Conservation (phyloP, 2,797 vertebrate species). For the Heterohyrax brucei region DNA sequence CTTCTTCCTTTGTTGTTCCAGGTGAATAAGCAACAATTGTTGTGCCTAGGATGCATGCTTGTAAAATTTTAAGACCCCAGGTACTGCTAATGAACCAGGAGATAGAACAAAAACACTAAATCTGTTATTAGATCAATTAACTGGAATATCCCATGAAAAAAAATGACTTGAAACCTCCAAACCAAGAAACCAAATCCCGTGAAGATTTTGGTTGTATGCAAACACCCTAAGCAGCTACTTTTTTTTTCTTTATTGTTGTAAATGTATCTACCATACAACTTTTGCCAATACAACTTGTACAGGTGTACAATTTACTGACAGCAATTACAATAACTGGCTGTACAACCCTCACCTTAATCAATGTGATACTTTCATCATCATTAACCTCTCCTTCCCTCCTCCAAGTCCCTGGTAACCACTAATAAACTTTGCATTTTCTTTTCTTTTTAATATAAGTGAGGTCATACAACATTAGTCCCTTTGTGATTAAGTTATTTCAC, state of each 20-base stretch:
- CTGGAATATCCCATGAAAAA: neutral
- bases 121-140: neutral
- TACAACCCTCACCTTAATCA: neutral
- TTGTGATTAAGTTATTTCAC: neutral
- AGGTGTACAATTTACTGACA: neutral
- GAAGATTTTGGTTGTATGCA: neutral
- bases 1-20: neutral
- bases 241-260: neutral
- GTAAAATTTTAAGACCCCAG: neutral
- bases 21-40: neutral
- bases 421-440: neutral
- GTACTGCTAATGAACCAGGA: neutral
- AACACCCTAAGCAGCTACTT: neutral
- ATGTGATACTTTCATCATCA: neutral
- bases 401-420: neutral
- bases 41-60: neutral
- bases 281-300: neutral
- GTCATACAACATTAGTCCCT: neutral
- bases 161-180: neutral
- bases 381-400: neutral
- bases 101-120: neutral
- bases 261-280: neutral
- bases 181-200: neutral
- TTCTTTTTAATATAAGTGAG: neutral
- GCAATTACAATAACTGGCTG: neutral